Conservation (phyloP, 2,888 invertebrate genomes). For the Phalera bucephala region DNA sequence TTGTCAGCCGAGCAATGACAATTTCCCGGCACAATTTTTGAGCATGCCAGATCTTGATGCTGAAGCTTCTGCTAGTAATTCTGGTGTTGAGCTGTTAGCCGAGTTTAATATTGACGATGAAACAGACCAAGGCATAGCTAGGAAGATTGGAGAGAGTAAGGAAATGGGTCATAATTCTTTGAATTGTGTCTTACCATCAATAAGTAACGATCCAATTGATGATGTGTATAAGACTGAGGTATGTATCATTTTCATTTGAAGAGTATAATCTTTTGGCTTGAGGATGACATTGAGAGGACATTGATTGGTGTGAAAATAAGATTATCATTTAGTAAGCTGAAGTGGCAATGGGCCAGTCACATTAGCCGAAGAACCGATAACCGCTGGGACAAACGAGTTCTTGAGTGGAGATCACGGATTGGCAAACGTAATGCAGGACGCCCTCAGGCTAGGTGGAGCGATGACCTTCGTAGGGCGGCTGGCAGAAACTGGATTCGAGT, state of each 20-base stretch:
- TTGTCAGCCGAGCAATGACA: constrained; percentile 52
- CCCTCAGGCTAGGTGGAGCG: no score
- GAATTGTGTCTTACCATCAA: constrained; percentile 73
- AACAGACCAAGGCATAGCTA: constrained; percentile 49
- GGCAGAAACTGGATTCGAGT: no score
- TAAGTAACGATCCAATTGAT: constrained; percentile 66
- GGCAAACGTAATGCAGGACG: no score
- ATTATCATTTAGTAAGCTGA: no score
- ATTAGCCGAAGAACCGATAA: no score
- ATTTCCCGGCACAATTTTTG: constrained; percentile 56
- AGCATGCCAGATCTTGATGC: constrained; percentile 70
- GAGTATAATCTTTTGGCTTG: no score
- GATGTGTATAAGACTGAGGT: constrained; percentile 64
- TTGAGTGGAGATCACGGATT: no score
- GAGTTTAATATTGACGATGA: constrained; percentile 68
- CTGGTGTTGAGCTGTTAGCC: constrained; percentile 59
- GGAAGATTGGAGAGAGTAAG: constrained; percentile 39
- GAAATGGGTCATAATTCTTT: constrained; percentile 53
- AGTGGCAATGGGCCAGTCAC: no score
- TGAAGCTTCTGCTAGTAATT: constrained; percentile 43
- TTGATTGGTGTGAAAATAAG: no score
- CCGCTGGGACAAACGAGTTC: no score
- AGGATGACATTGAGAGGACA: background rate
- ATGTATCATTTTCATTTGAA: constrained; percentile 10
- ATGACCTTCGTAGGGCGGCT: no score